Evolutionary conservation across 2,888 invertebrate species (phyloP).

Genomic region (Conistra vaccinii): DNA sequence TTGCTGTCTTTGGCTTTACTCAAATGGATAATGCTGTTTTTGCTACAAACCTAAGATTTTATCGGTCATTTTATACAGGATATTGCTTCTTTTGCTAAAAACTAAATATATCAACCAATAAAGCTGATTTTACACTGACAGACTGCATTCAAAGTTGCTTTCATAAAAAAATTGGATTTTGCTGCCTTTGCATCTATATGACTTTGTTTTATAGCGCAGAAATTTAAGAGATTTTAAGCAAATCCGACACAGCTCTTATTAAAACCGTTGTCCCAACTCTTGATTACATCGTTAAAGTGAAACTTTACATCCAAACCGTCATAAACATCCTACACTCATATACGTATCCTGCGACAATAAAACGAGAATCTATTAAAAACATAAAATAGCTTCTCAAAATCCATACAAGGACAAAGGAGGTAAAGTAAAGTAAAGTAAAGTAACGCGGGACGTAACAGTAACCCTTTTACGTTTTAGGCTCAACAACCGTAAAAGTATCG

Average conservation of each 20-base stretch:
- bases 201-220: slow-evolving; percentile 16
- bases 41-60: no score
- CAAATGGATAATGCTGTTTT: no score
- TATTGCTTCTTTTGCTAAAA: no score
- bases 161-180: no score
- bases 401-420: slow-evolving; percentile 75
- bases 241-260: slow-evolving; percentile 40
- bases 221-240: slow-evolving; percentile 15
- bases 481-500: slow-evolving; percentile 87
- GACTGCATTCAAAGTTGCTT: no score
- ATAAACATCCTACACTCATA: slow-evolving; percentile 53
- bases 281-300: slow-evolving; percentile 61
- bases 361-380: slow-evolving; percentile 72
- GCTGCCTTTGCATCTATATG: no score
- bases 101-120: no score
- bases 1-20: no score
- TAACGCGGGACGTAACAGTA: slow-evolving; percentile 75
- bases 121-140: no score
- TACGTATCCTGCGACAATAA: slow-evolving; percentile 62
- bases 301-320: slow-evolving; percentile 50
- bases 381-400: slow-evolving; percentile 73
- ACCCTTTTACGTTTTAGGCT: slow-evolving; percentile 85
- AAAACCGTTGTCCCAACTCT: slow-evolving; percentile 41
- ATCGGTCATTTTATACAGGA: no score
- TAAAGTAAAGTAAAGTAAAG: slow-evolving; percentile 70